Evolutionary conservation across 2,797 vertebrate genomes (phyloP), one percentile per base, ranked within the genome.

Genomic region (Lepilemur ruficaudatus): DNA sequence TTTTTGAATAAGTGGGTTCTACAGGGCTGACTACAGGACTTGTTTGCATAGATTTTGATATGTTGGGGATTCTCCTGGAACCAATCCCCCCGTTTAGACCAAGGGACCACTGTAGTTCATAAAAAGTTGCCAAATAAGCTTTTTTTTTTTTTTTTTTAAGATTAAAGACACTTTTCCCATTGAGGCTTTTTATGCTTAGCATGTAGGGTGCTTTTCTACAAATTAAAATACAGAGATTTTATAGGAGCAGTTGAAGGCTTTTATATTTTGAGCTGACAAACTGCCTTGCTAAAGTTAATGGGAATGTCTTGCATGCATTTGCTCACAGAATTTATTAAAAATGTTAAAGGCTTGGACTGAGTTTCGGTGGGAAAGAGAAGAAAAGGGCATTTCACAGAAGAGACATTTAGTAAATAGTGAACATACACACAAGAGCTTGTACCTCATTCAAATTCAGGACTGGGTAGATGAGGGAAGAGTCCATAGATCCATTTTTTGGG

Each of bases 171-270:
- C 25, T 32, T 91, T 94, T 78, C 57, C 41, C 38, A 1, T 76
- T 92, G 50, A 89, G 28, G 10, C 59, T 61, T 89, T 89, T 95
- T 80, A 89, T 94, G 38, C 48, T 94, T 78, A 92, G 41, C 63
- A 43, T 41, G 55, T n/a, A 91, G 35, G 13, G 15, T 93, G 3
- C 25, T 95, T 72, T 84, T 89, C 72, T 83, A 30, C 23, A 79
- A 15, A 61, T 85, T 79, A 52, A 93, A 93, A 95, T 83, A 70
- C 2, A 30, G 65, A 22, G 78, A 59, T 35, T 59, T 93, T 84
- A 72, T 4, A 79, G 86, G 57, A 55, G 4, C 43, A 75, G 7
- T 94, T 43, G n/a, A 75, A 80, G 10, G 9, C 59, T 43, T 94
- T 88, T 89, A 30, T n/a, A 72, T 88, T 81, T 92, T 93, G 35